These are phyloP conservation scores for Arctia plantaginis DNA, from an alignment of 2,888 invertebrate genomes.

Conservation along the genomic window DNA sequence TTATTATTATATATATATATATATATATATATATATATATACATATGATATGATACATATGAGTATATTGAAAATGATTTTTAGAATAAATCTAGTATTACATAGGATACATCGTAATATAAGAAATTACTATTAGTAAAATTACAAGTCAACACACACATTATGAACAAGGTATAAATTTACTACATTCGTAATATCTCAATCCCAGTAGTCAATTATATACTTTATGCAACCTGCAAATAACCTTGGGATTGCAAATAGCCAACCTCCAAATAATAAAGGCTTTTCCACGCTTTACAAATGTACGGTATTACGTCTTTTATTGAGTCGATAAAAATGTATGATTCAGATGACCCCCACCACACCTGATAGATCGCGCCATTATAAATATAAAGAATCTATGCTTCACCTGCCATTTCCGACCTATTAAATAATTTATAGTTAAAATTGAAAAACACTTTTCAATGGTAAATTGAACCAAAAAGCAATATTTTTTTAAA, in stretches of 20 bases:
- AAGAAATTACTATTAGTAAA: background rate
- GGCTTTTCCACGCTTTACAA: background rate
- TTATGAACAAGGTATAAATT: background rate
- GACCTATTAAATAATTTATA: background rate
- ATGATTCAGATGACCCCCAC: slow-evolving; percentile 13
- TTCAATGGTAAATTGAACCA: background rate
- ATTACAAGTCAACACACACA: background rate
- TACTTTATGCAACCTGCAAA: background rate
- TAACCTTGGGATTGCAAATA: slow-evolving; percentile 9
- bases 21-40: too few species aligned
- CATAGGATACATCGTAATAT: background rate
- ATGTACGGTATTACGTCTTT: background rate
- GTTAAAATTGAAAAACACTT: background rate
- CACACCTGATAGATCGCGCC: slow-evolving; percentile 36
- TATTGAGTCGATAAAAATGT: slow-evolving; percentile 15
- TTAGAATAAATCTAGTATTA: background rate
- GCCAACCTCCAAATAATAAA: background rate
- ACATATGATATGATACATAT: too few species aligned
- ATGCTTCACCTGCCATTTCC: background rate
- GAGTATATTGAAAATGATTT: background rate
- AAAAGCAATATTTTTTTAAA: background rate
- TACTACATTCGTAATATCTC: slow-evolving; percentile 1
- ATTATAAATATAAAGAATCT: slow-evolving; percentile 29
- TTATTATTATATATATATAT: too few species aligned
- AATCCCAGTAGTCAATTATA: background rate